phyloP scores from a whole-genome alignment of 2,888 invertebrate genomes.

The Pseudeuparius sepicola region DNA sequence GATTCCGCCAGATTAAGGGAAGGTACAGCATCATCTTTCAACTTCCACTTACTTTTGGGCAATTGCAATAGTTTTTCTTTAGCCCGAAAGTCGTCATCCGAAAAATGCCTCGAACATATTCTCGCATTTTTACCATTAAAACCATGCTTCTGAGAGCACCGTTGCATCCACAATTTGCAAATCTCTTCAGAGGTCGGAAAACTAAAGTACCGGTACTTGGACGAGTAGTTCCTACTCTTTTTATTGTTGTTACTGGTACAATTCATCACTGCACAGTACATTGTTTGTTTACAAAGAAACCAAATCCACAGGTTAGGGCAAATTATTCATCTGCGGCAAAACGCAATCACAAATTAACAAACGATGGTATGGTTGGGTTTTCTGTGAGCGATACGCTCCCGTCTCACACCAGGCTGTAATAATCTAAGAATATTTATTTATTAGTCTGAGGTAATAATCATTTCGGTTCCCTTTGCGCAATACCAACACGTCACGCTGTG shows the following conservation, averaged over 20 bases:
- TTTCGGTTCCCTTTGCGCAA: no score
- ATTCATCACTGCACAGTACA: conserved; percentile 11
- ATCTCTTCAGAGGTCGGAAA: conserved; percentile 11
- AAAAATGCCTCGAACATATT: conserved; percentile 12
- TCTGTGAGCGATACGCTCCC: no score
- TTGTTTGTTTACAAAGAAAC: no score
- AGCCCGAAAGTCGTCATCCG: conserved; percentile 6
- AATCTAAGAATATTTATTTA: no score
- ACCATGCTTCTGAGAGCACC: conserved; percentile 9
- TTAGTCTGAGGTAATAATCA: no score
- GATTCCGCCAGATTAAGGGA: conserved; percentile 10
- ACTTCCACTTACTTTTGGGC: conserved; percentile 12
- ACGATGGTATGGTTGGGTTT: no score
- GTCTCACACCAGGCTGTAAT: no score
- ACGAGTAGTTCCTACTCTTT: conserved; percentile 6
- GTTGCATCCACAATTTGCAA: conserved; percentile 10
- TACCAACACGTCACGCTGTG: no score
- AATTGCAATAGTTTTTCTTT: conserved; percentile 13
- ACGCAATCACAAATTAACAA: no score
- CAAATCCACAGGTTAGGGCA: no score
- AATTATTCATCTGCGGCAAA: no score
- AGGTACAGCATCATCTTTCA: conserved; percentile 14
- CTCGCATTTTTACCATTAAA: conserved; percentile 12
- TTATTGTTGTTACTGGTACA: conserved; percentile 12
- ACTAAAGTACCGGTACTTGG: conserved; percentile 9